Percentiles rank a stretch among this genome's conserved stretches.
phyloP scores from a whole-genome alignment of 1,140 invertebrate genomes.

The Heliconius nattereri region DNA sequence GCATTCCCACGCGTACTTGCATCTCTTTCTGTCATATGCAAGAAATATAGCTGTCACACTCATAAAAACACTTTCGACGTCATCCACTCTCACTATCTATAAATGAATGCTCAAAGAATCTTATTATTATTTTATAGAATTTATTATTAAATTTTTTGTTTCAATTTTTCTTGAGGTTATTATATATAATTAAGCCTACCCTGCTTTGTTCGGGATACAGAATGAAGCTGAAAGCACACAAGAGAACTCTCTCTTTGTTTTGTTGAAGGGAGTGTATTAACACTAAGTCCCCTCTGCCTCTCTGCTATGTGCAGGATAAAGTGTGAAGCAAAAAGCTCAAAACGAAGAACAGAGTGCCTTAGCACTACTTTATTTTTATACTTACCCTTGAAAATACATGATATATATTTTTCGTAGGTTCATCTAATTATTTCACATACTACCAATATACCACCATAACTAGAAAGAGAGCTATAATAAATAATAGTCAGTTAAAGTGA shows the following conservation, averaged over 20 bases:
- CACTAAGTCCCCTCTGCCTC: too few species aligned
- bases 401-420: neutral
- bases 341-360: too few species aligned
- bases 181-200: too few species aligned
- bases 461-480: slow-evolving; percentile 51
- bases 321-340: too few species aligned
- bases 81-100: slow-evolving; percentile 77
- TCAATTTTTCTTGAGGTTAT: neutral
- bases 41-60: slow-evolving; percentile 43
- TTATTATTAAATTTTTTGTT: neutral
- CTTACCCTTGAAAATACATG: too few species aligned
- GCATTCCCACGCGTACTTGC: slow-evolving; percentile 56
- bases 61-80: slow-evolving; percentile 56
- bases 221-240: neutral
- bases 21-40: slow-evolving; percentile 49
- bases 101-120: slow-evolving; percentile 28
- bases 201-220: too few species aligned
- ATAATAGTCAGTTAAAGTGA: slow-evolving; percentile 39
- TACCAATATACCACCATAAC: too few species aligned
- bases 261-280: too few species aligned
- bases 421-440: slow-evolving; percentile 45
- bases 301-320: too few species aligned
- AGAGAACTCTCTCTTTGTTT: too few species aligned
- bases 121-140: neutral
- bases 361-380: too few species aligned